These are phyloP conservation scores for Mastigias papua DNA, from an alignment of 30 jellyfish, hydroid and myxozoan genomes.

Conservation along the genomic window DNA sequence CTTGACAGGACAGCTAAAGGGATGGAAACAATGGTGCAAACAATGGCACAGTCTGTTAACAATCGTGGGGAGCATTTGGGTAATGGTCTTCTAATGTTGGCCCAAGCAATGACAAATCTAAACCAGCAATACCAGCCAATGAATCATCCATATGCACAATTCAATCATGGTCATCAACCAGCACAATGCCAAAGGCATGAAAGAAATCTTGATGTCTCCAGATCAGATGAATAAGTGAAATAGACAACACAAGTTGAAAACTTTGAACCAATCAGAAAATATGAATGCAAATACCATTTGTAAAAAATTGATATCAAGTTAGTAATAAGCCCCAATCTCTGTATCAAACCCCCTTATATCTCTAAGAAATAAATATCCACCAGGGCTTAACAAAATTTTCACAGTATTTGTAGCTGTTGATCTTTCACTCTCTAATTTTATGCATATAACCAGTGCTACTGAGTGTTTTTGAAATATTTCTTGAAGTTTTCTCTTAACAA, in stretches of 20 bases:
- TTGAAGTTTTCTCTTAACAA: not conserved
- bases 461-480: not conserved
- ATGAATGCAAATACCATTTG: not conserved
- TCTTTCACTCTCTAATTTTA: not conserved
- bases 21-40: conserved; percentile 41
- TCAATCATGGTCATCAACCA: not conserved
- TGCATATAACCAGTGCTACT: not conserved
- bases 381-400: not conserved
- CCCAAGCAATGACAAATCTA: conserved; percentile 33
- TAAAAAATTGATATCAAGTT: not conserved
- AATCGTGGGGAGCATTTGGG: conserved; percentile 46
- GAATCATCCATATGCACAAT: not conserved
- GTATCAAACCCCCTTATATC: not conserved
- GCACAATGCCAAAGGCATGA: not conserved
- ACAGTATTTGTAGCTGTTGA: not conserved
- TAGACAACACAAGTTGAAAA: not conserved
- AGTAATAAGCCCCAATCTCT: not conserved
- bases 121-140: not conserved
- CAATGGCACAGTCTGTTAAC: conserved; percentile 50
- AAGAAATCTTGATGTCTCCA: not conserved
- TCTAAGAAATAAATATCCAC: not conserved
- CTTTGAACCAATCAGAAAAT: not conserved
- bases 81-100: conserved; percentile 43
- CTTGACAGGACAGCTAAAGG: conserved; percentile 21
- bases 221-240: not conserved